Base-by-base conservation (phyloP, 2,113 vertebrate species). In the Kryptolebias marmoratus region DNA sequence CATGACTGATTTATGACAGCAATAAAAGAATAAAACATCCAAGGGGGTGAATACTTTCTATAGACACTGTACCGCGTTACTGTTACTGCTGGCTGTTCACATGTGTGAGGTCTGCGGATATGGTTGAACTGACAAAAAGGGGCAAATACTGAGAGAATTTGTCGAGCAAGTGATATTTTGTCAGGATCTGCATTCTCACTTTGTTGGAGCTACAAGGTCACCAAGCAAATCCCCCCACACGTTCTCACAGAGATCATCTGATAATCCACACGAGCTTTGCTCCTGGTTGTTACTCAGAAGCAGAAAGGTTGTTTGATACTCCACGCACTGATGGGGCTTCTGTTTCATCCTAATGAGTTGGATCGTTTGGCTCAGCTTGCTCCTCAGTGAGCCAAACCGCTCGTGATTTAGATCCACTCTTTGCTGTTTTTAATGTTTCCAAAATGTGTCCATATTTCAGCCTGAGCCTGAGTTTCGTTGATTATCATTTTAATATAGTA, bases 151-250 rank as follows among this genome's bases (percentile, higher is more conserved):
- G 45, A 14, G 22, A 32, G 32, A 36, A 9, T 67, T 18, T 52
- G 48, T 61, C 52, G 53, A 70, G 80, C 30, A 52, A 65, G 45
- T 71, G 62, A 68, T 47, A 57, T 57, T 28, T 2, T 62, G 64
- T 72, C 5, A 36, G 13, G 12, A 47, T 49, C 47, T 16, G 2
- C 1, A 6, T 16, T 16, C 15, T 16, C 3, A 13, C 14, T 16
- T 16, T 15, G 15, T 15, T 16, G 14, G 14, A 15, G 47, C 15
- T 15, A 3, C 15, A 15, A 49, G 47, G 47, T 49, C 47, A 49
- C 45, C 22, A 36, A 36, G 32, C 7, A 36, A 4, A 7, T 36
- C 32, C 7, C 32, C 7, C 32, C 22, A 22, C 22, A 22, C 22
- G 22, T 22, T 22, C 22, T 22, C 22, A 22, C 45, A 47, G 45